phyloP scores from a whole-genome alignment of 1,140 invertebrate species.

The Drosophila parvula region DNA sequence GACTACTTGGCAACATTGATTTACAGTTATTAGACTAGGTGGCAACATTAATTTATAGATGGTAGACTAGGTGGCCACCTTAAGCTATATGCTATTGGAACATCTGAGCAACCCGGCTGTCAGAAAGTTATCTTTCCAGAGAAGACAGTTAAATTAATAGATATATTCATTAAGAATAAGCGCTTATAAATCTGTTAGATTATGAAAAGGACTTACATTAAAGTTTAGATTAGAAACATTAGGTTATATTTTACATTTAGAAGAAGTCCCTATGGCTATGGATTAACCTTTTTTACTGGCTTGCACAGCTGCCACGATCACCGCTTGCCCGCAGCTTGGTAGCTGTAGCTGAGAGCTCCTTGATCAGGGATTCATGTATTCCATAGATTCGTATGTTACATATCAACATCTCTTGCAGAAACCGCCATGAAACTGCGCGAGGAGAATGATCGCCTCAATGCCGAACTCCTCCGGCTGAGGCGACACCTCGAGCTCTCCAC shows the following conservation, averaged over 20 bases:
- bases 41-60: not conserved
- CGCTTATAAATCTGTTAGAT: not conserved
- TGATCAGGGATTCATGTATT: too few relatives aligned
- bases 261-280: not conserved
- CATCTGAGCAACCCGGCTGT: not conserved
- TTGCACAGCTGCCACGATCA: constrained; percentile 31
- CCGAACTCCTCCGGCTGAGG: constrained; percentile 87
- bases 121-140: not conserved
- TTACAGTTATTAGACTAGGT: not conserved
- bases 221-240: not conserved
- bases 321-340: constrained; percentile 57
- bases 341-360: constrained; percentile 10
- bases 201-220: too few relatives aligned
- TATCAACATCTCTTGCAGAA: constrained; percentile 50
- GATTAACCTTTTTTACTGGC: not conserved
- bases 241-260: too few relatives aligned
- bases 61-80: not conserved
- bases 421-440: constrained; percentile 85
- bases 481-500: constrained; percentile 85
- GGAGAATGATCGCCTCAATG: constrained; percentile 88
- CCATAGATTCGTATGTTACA: too few relatives aligned
- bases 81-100: not conserved
- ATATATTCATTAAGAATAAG: not conserved
- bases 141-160: not conserved
- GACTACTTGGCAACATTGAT: not conserved